A percentile compares a stretch with the other conserved stretches of the same genome.
phyloP scores from a whole-genome alignment of 1,140 invertebrate species.

The Lordiphosa stackelbergi region DNA sequence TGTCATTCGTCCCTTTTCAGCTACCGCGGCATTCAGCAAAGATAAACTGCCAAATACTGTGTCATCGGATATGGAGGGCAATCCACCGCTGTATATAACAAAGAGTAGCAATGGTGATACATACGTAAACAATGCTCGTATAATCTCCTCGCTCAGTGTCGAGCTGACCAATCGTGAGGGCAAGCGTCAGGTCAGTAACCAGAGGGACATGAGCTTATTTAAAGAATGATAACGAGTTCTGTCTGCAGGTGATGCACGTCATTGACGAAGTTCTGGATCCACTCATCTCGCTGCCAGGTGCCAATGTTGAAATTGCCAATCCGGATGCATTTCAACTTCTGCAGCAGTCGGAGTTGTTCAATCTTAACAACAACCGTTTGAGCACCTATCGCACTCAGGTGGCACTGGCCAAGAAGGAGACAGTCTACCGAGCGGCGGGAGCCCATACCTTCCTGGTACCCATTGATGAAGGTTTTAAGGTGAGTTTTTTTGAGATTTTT shows the following conservation, averaged over 20 bases:
- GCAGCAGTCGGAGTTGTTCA: conserved; percentile 85
- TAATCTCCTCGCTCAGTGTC: conserved; percentile 83
- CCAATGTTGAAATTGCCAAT: conserved; percentile 83
- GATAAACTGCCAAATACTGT: conserved; percentile 83
- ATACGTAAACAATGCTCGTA: conserved; percentile 89
- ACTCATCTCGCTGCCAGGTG: conserved; percentile 80
- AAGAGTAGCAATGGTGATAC: conserved; percentile 83
- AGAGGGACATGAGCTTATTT: neutral
- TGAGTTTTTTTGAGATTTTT: conserved; percentile 71
- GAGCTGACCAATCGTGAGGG: conserved; percentile 79
- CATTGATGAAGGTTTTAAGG: conserved; percentile 92
- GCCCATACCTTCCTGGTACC: conserved; percentile 92
- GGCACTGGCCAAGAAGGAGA: conserved; percentile 83
- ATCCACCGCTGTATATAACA: conserved; percentile 89
- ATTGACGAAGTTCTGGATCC: conserved; percentile 89
- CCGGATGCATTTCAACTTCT: conserved; percentile 88
- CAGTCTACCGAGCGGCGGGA: conserved; percentile 86
- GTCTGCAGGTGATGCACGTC: conserved; percentile 85
- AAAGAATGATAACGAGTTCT: neutral
- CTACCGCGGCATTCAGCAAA: conserved; percentile 83
- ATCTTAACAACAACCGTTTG: conserved; percentile 82
- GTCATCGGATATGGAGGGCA: conserved; percentile 86
- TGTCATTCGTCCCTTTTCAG: conserved; percentile 77
- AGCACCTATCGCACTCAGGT: conserved; percentile 87
- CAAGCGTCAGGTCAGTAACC: conserved; percentile 82